Percentiles rank a stretch among this genome's conserved stretches.
Conservation (phyloP, 1,140 invertebrate species). For the Augochlora pura region DNA sequence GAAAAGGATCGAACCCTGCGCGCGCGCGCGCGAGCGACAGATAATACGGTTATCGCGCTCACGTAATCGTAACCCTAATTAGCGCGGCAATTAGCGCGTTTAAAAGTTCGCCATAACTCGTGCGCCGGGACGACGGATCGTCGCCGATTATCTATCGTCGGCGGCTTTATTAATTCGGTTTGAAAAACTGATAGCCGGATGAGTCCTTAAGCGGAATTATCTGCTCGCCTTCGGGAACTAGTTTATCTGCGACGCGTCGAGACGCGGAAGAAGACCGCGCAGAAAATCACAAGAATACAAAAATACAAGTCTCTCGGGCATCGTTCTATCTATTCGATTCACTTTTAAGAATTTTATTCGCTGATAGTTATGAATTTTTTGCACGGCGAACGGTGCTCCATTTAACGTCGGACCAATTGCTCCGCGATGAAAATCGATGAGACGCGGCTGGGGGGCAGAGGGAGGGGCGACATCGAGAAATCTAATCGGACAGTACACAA, state of each 20-base stretch:
- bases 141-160: conserved; percentile 9
- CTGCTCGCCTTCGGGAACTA: too few relatives aligned
- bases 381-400: too few relatives aligned
- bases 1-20: neutral
- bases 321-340: too few relatives aligned
- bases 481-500: conserved; percentile 48
- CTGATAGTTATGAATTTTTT: too few relatives aligned
- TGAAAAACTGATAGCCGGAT: too few relatives aligned
- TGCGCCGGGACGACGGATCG: conserved; percentile 13
- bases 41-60: conserved; percentile 49
- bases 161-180: conserved; percentile 41
- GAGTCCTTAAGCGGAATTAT: too few relatives aligned
- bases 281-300: too few relatives aligned
- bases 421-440: neutral
- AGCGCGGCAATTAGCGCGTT: conserved; percentile 53
- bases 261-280: too few relatives aligned
- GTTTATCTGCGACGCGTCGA: too few relatives aligned
- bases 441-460: too few relatives aligned
- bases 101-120: conserved; percentile 22
- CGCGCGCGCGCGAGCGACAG: neutral
- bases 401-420: neutral
- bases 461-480: conserved; percentile 12
- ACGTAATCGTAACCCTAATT: conserved; percentile 49
- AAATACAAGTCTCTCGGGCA: too few relatives aligned
- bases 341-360: too few relatives aligned